Evolutionary conservation across 1,140 invertebrate genomes (phyloP).

Genomic region (Brachionus koreanus): DNA sequence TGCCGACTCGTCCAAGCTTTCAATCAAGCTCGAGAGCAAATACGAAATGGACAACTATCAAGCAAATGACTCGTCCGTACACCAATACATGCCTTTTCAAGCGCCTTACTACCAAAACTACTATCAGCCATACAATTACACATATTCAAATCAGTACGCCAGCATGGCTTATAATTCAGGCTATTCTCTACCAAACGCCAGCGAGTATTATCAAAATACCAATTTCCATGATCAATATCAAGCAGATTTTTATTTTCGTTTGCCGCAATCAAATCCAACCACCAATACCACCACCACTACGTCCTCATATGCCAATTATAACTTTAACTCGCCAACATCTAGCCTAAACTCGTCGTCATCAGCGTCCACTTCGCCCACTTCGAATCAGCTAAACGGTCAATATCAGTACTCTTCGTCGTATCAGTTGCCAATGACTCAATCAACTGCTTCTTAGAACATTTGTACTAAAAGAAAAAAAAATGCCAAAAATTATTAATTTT

Average conservation of each 20-base stretch:
- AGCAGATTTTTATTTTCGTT: conserved; percentile 16
- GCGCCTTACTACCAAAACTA: not conserved
- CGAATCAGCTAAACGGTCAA: not conserved
- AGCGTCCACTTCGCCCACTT: not conserved
- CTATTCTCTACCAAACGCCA: not conserved
- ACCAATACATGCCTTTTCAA: conserved; percentile 20
- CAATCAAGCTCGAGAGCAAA: not conserved
- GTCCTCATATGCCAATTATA: not conserved
- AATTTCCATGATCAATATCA: conserved; percentile 11
- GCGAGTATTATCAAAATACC: not conserved
- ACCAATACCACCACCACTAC: no score
- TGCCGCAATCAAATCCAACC: not conserved
- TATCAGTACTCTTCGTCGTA: not conserved
- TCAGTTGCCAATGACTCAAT: conserved; percentile 9
- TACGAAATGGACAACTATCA: not conserved
- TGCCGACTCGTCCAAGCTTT: not conserved
- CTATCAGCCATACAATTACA: not conserved
- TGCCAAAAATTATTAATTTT: not conserved
- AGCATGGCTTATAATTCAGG: not conserved
- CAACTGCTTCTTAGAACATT: not conserved
- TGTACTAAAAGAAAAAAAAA: not conserved
- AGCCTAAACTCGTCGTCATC: conserved; percentile 10
- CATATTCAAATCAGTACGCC: not conserved
- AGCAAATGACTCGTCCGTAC: not conserved
- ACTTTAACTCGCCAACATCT: conserved; percentile 20